Base-by-base conservation (phyloP, 2,113 vertebrate genomes). In the Chelonoidis abingdonii region DNA sequence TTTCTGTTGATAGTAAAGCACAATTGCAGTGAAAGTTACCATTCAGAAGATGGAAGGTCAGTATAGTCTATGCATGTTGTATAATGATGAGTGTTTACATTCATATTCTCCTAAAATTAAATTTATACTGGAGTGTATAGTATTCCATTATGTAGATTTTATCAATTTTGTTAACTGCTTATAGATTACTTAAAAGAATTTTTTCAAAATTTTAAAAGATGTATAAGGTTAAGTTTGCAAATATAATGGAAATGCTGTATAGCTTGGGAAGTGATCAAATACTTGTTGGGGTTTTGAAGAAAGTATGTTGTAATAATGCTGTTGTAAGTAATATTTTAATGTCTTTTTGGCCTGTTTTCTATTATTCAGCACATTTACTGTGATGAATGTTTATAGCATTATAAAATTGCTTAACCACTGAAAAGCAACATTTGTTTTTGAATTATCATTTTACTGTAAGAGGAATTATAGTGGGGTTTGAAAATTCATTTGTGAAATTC, bases 211-310 rank as follows among this genome's bases (percentile, higher is more conserved):
- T 98, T 98, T 98, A 98, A 98, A 98, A 98, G 97, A 98, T 98
- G 98, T 98, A 98, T 98, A 98, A 98, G 98, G 98, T 98, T 98
- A 98, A 98, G 98, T 98, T 98, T 98, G 98, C 97, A 98, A 97
- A 98, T 98, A 98, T 97, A 98, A 98, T 97, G 97, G 98, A 98
- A 98, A 98, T 98, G 98, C 98, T 98, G 98, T 98, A 98, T 98
- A 98, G 98, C 98, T 98, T 98, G 98, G 98, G 97, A 98, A 98
- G 98, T 98, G 98, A 98, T 84, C 87, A 98, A 98, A 97, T 97
- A 97, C 97, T 97, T 1, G 89, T 97, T 97, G 97, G 97, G 97
- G 96, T 97, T 98, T 98, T 98, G 98, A 98, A 98, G 97, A 97
- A 97, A 97, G 94, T 97, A 98, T 88, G 97, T 98, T 98, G 98